A percentile compares a stretch with the other conserved stretches of the same genome.
phyloP scores from a whole-genome alignment of 2,888 invertebrate genomes.

The Erebia ligea region DNA sequence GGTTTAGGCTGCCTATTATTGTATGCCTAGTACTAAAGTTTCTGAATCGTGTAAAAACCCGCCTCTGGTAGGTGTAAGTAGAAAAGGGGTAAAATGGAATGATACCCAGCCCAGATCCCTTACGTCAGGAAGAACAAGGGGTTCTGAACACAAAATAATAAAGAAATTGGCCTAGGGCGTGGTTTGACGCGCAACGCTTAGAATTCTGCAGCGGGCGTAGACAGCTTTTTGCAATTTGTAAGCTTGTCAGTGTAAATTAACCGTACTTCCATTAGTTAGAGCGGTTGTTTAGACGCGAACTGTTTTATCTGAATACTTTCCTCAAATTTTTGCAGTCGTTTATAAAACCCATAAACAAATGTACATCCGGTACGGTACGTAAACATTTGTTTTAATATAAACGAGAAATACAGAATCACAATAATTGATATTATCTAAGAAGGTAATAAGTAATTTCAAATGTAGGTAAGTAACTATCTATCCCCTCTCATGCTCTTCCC shows the following conservation, averaged over 20 bases:
- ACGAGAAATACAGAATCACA: too few species aligned
- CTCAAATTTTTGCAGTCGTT: not conserved
- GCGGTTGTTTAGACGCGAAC: constrained; percentile 2
- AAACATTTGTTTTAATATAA: too few species aligned
- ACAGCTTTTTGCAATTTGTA: constrained; percentile 22
- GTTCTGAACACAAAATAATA: constrained; percentile 10
- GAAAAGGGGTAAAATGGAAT: not conserved
- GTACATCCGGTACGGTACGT: not conserved
- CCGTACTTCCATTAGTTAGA: constrained; percentile 17
- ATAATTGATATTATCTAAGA: too few species aligned
- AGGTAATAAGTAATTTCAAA: too few species aligned
- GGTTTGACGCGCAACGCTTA: constrained; percentile 14
- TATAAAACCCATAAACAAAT: not conserved
- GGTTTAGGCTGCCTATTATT: too few species aligned
- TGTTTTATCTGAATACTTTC: not conserved
- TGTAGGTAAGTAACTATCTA: too few species aligned
- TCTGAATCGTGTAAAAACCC: too few species aligned
- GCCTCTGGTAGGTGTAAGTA: not conserved
- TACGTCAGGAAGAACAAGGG: not conserved
- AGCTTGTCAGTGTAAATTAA: constrained; percentile 25
- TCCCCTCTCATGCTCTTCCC: too few species aligned
- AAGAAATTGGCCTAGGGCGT: constrained; percentile 9
- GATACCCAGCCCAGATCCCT: not conserved
- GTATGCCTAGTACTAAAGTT: too few species aligned
- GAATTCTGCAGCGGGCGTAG: constrained; percentile 14